Evolutionary conservation across 2,888 invertebrate genomes (phyloP).

Genomic region (Athalia cordata): DNA sequence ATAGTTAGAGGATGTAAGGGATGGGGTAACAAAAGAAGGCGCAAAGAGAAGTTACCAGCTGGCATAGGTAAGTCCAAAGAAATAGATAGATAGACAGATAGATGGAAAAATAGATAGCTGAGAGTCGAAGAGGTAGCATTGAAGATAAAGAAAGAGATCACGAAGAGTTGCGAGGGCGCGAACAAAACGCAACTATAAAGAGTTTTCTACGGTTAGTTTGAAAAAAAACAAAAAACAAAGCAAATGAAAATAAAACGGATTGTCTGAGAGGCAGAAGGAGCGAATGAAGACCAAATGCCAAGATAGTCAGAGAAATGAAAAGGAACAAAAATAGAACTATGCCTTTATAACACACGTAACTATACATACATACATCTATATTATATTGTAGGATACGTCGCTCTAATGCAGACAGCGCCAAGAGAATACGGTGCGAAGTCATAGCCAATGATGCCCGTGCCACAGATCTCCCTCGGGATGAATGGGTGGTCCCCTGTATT

Average conservation of each 20-base stretch:
- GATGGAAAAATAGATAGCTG: neutral
- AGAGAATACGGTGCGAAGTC: conserved; percentile 44
- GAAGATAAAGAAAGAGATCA: conserved; percentile 6
- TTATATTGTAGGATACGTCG: neutral
- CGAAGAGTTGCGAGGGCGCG: conserved; percentile 33
- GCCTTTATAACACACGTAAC: conserved; percentile 20
- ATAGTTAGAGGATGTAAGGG: neutral
- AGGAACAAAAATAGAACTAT: conserved; percentile 6
- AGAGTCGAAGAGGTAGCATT: neutral
- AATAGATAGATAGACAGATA: conserved; percentile 2
- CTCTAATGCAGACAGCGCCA: conserved; percentile 39
- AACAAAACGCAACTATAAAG: conserved; percentile 21
- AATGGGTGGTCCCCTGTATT: conserved; percentile 52
- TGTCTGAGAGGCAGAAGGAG: neutral
- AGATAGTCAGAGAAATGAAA: conserved; percentile 3
- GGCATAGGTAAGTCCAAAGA: conserved; percentile 37
- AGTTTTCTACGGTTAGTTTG: conserved; percentile 31
- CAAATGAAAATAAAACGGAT: conserved; percentile 2
- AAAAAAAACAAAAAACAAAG: conserved; percentile 14
- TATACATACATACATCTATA: conserved; percentile 10
- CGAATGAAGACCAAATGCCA: conserved; percentile 40
- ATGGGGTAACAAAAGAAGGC: conserved; percentile 28
- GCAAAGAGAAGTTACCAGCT: conserved; percentile 21
- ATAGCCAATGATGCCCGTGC: conserved; percentile 50
- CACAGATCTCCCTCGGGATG: conserved; percentile 44